Conservation (phyloP, 2,797 vertebrate species). For the Oreonectes daqikongensis region DNA sequence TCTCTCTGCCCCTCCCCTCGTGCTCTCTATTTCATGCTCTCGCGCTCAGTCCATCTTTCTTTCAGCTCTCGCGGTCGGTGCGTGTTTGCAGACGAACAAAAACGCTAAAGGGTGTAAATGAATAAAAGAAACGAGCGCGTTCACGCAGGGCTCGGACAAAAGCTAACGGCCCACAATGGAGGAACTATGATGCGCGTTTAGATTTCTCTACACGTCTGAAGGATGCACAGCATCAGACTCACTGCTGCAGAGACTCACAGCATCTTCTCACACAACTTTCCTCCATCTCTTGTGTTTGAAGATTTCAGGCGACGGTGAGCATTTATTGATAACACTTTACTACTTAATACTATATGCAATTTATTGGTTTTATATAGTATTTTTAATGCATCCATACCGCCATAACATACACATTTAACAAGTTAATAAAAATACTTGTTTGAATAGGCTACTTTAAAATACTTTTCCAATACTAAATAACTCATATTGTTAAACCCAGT, state of each 20-base stretch:
- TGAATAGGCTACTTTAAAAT: neutral
- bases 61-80: slow-evolving; percentile 16
- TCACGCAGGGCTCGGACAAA: slow-evolving; percentile 69
- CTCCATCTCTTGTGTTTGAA: slow-evolving; percentile 7
- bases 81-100: slow-evolving; percentile 64
- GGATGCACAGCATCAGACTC: slow-evolving; percentile 53
- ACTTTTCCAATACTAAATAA: neutral
- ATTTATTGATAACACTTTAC: neutral
- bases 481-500: too few relatives aligned
- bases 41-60: slow-evolving; percentile 27
- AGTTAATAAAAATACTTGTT: neutral
- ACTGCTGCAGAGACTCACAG: slow-evolving; percentile 16
- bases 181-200: slow-evolving; percentile 59
- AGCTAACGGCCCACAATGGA: slow-evolving; percentile 63
- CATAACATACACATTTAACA: neutral
- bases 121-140: slow-evolving; percentile 20
- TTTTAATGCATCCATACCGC: neutral
- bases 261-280: slow-evolving; percentile 1
- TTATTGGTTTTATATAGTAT: too few relatives aligned
- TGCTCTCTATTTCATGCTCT: slow-evolving; percentile 55
- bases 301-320: slow-evolving; percentile 54
- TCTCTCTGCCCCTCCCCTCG: slow-evolving; percentile 38
- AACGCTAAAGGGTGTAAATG: slow-evolving; percentile 46
- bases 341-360: too few relatives aligned
- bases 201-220: slow-evolving; percentile 69